These are phyloP conservation scores for Nebria ingens DNA, from an alignment of 1,140 invertebrate genomes.

Conservation along the genomic window DNA sequence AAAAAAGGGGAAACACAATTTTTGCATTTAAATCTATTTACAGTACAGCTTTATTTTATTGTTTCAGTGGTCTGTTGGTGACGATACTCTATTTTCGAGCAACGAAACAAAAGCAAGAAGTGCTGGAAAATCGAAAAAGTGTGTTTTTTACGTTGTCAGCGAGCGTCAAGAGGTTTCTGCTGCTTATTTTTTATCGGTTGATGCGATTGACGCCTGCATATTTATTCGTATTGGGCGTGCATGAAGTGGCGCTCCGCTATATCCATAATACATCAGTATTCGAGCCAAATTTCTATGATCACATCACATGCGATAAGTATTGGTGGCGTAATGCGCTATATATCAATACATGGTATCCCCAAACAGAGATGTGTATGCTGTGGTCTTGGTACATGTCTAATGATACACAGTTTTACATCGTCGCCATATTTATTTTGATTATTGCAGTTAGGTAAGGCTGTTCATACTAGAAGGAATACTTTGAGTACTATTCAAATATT, in stretches of 20 bases:
- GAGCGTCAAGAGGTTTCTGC: slow-evolving; percentile 36
- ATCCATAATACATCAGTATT: slow-evolving; percentile 59
- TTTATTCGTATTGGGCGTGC: slow-evolving; percentile 63
- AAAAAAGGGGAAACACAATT: no score
- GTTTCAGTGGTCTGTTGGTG: slow-evolving; percentile 62
- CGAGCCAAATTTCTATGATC: slow-evolving; percentile 59
- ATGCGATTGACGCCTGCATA: slow-evolving; percentile 71
- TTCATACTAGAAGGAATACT: neutral
- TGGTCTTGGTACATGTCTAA: slow-evolving; percentile 90
- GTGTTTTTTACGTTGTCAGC: slow-evolving; percentile 25
- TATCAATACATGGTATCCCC: slow-evolving; percentile 69
- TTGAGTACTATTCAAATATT: neutral
- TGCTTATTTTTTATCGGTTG: slow-evolving; percentile 54
- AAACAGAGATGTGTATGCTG: slow-evolving; percentile 73
- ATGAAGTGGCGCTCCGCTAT: slow-evolving; percentile 57
- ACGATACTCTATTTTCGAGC: slow-evolving; percentile 61
- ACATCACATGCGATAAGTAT: slow-evolving; percentile 61
- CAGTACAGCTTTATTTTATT: no score
- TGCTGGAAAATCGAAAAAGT: slow-evolving; percentile 20
- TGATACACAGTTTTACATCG: slow-evolving; percentile 80
- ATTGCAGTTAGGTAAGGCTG: slow-evolving; percentile 64
- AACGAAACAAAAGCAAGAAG: slow-evolving; percentile 31
- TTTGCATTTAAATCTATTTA: no score
- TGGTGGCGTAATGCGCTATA: slow-evolving; percentile 79
- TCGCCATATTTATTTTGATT: slow-evolving; percentile 59